phyloP scores from a whole-genome alignment of 2,797 vertebrate species.

The Paratrypauchen microcephalus region DNA sequence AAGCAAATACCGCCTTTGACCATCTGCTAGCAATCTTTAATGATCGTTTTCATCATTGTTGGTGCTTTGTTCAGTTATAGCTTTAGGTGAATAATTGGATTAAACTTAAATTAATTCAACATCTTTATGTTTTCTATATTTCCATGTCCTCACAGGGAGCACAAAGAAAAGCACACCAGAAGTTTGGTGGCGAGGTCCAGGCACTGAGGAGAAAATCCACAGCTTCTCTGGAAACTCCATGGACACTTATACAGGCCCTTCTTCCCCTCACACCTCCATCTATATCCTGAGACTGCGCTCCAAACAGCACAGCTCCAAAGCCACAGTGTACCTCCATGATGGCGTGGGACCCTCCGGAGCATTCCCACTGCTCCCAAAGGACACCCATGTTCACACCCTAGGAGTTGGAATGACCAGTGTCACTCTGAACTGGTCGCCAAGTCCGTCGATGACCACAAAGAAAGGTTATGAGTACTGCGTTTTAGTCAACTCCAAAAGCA shows the following conservation, averaged over 20 bases:
- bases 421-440: constrained; percentile 86
- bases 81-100: neutral
- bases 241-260: constrained; percentile 79
- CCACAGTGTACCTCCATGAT: constrained; percentile 79
- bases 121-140: neutral
- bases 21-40: too few species aligned
- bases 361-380: constrained; percentile 82
- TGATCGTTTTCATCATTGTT: neutral
- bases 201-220: constrained; percentile 77
- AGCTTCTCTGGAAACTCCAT: constrained; percentile 80
- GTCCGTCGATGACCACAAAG: constrained; percentile 70
- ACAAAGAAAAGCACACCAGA: constrained; percentile 76
- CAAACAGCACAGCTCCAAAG: constrained; percentile 78
- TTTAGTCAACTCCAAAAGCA: constrained; percentile 82
- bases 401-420: constrained; percentile 85
- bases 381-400: constrained; percentile 80
- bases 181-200: constrained; percentile 78
- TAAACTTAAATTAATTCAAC: neutral
- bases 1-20: too few species aligned
- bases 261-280: constrained; percentile 71
- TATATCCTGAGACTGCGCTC: constrained; percentile 84
- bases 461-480: constrained; percentile 84
- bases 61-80: neutral
- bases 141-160: constrained; percentile 64
- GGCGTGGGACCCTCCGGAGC: constrained; percentile 69